Evolutionary conservation across 2,888 invertebrate genomes (phyloP).

Genomic region (Seira sanloemensis): DNA sequence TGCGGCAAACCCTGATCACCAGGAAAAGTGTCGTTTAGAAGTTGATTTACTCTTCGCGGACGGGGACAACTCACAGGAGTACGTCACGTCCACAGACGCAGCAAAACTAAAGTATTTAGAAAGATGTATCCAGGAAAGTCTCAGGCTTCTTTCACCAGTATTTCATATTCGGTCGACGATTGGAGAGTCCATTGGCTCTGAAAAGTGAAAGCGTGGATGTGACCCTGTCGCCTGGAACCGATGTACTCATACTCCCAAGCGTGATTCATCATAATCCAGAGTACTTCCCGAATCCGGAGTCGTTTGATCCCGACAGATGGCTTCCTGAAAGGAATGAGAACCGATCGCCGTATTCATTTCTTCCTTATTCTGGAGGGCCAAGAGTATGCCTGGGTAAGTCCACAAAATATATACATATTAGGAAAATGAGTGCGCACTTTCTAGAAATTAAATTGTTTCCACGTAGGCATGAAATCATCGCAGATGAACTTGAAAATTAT

Average conservation of each 20-base stretch:
- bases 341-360: conserved; percentile 1
- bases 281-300: background rate
- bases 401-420: too few relatives aligned
- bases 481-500: background rate
- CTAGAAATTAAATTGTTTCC: background rate
- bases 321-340: conserved; percentile 19
- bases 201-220: background rate
- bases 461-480: background rate
- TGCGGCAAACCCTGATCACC: conserved; percentile 17
- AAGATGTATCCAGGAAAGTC: conserved; percentile 13
- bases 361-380: conserved; percentile 19
- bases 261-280: conserved; percentile 1
- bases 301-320: conserved; percentile 22
- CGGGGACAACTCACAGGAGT: background rate
- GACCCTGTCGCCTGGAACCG: background rate
- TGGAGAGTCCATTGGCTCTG: background rate
- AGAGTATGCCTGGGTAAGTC: background rate
- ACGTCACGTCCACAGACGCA: background rate
- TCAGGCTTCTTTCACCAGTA: background rate
- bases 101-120: conserved; percentile 22
- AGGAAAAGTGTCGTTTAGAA: conserved; percentile 17
- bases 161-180: background rate
- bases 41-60: conserved; percentile 3
- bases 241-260: background rate
- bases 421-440: too few relatives aligned